Base-by-base conservation (phyloP, 2,797 vertebrate genomes). In the Pygocentrus nattereri region DNA sequence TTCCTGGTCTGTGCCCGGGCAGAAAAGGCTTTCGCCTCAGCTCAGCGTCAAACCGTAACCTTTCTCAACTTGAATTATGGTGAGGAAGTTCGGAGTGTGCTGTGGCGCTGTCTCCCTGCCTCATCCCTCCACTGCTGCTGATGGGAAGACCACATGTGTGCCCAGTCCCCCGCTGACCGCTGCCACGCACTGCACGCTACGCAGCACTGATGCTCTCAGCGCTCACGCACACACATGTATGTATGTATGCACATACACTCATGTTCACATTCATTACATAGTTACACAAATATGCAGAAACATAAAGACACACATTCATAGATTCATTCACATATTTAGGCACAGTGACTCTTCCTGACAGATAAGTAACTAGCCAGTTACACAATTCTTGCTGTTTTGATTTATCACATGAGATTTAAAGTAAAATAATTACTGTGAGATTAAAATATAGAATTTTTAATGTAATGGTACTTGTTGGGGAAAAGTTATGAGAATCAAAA, bases 61-160 rank as follows among this genome's bases (percentile, higher is more conserved):
- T 95, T 96, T 96, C 94, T 95, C 94, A 94, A 94, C 92, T 94
- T 95, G 92, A 95, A 95, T 95, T 94, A 94, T 91, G 90, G 89
- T 91, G 92, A 95, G 93, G 92, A 92, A 94, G 94, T 95, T 94
- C 84, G 91, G 94, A 93, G 92, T 89, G 90, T 90, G 92, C 91
- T 79, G 90, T 87, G 88, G 92, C 81, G 92, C 93, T 95, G 94
- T 95, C 95, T 87, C 81, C 86, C 89, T 84, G 52, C 86, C 89
- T 96, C 94, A 94, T 89, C 90, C 84, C 91, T 89, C 86, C 87
- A 72, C 78, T 84, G 59, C 87, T 16, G 47, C 90, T 94, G 93
- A 95, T 93, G 89, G 87, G 92, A 95, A 93, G 91, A 92, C 93
- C 83, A 90, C 92, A 93, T 94, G 93, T 92, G 94, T 88, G 93